Evolutionary conservation across 2,797 vertebrate species (phyloP).

Genomic region (Halcyon leucocephala): DNA sequence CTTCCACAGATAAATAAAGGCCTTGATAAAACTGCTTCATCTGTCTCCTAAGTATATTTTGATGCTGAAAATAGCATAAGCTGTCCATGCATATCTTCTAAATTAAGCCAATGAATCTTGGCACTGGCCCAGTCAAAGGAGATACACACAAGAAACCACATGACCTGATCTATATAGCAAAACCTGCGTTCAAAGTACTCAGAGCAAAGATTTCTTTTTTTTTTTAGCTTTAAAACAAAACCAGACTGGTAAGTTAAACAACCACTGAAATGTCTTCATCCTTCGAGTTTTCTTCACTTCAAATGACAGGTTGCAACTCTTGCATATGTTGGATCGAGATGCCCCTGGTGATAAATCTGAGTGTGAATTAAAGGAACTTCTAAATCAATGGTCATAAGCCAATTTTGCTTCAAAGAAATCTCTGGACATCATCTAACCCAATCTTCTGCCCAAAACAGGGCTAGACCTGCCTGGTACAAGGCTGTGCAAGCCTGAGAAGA

Average conservation of each 20-base stretch:
- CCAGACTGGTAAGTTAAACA: not conserved
- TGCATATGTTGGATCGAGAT: not conserved
- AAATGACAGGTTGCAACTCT: not conserved
- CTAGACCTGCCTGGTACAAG: not conserved
- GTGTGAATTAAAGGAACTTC: not conserved
- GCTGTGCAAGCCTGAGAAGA: not conserved
- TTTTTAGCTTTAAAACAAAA: not conserved
- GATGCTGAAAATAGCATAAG: not conserved
- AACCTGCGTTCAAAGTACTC: not conserved
- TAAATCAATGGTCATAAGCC: not conserved
- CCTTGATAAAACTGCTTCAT: not conserved
- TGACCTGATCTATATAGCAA: not conserved
- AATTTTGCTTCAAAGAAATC: not conserved
- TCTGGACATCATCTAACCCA: not conserved
- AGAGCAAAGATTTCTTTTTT: not conserved
- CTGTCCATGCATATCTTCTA: not conserved
- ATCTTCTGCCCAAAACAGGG: not conserved
- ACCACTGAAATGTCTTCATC: not conserved
- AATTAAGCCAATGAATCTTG: conserved; percentile 19
- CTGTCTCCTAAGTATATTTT: not conserved
- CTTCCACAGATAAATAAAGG: conserved; percentile 10
- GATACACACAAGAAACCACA: not conserved
- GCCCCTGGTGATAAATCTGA: not conserved
- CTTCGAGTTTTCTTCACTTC: not conserved
- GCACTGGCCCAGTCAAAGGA: not conserved